These are phyloP conservation scores for Falcunculus frontatus DNA, from an alignment of 2,113 vertebrate genomes.

Conservation along the genomic window DNA sequence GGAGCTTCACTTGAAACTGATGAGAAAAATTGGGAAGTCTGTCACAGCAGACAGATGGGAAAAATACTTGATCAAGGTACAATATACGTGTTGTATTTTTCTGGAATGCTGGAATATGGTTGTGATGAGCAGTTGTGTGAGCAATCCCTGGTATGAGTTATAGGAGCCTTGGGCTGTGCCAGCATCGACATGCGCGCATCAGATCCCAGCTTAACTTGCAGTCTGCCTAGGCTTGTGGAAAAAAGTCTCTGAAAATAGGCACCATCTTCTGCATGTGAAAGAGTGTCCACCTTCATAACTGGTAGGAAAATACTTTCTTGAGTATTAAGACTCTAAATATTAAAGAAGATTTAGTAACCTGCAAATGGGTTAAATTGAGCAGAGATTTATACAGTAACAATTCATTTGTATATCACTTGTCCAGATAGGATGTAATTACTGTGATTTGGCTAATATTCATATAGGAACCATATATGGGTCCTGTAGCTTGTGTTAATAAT, in stretches of 20 bases:
- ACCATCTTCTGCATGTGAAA: background rate
- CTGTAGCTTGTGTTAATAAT: background rate
- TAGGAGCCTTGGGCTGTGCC: background rate
- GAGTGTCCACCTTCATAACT: background rate
- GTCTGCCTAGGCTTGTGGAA: background rate
- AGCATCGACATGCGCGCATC: fast-evolving
- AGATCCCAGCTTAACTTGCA: background rate
- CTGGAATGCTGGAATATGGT: background rate
- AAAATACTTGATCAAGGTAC: conserved; percentile 96
- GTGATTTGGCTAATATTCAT: background rate
- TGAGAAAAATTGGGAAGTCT: conserved; percentile 94
- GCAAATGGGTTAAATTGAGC: background rate
- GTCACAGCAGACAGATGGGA: conserved; percentile 97
- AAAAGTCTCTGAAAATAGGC: background rate
- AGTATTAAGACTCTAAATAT: background rate
- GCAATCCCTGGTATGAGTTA: background rate
- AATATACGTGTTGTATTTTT: background rate
- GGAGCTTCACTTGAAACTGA: conserved; percentile 96
- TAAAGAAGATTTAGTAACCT: background rate
- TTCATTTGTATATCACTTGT: background rate
- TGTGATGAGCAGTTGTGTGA: background rate
- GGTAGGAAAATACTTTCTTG: background rate
- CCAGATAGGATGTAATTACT: background rate
- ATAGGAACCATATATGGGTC: background rate
- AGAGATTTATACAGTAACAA: background rate